Conservation (phyloP, 2,113 vertebrate genomes). For the Catagonus wagneri region DNA sequence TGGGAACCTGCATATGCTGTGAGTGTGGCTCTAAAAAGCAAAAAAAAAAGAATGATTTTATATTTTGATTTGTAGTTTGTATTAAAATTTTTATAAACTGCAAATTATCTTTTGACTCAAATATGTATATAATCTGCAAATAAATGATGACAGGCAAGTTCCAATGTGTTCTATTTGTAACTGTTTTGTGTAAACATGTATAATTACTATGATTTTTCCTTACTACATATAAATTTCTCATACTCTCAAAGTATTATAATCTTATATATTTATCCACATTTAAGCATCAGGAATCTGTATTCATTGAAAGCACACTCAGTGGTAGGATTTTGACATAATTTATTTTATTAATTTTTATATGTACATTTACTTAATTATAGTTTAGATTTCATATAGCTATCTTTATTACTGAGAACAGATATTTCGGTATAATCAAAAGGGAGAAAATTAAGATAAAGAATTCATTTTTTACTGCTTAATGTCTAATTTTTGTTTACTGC, state of each 20-base stretch:
- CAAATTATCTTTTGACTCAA: conserved; percentile 13
- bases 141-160: conserved; percentile 26
- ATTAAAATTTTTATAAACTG: not conserved
- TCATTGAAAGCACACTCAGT: not conserved
- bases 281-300: not conserved
- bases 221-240: conserved; percentile 6
- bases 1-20: no score
- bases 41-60: not conserved
- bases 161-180: not conserved
- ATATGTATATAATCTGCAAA: not conserved
- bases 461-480: not conserved
- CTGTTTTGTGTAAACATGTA: not conserved
- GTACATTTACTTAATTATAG: not conserved
- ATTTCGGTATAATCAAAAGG: conserved; percentile 11
- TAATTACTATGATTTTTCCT: not conserved
- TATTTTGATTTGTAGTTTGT: conserved; percentile 25
- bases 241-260: not conserved
- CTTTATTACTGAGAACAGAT: not conserved
- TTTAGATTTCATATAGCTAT: conserved; percentile 3
- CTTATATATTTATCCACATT: not conserved
- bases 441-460: not conserved
- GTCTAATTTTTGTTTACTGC: not conserved
- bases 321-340: not conserved
- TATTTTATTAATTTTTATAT: conserved; percentile 30
- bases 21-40: no score